Percentiles rank a stretch among this genome's conserved stretches.
Evolutionary conservation across 2,888 invertebrate species (phyloP).

Genomic region (Invenusta paracnida): DNA sequence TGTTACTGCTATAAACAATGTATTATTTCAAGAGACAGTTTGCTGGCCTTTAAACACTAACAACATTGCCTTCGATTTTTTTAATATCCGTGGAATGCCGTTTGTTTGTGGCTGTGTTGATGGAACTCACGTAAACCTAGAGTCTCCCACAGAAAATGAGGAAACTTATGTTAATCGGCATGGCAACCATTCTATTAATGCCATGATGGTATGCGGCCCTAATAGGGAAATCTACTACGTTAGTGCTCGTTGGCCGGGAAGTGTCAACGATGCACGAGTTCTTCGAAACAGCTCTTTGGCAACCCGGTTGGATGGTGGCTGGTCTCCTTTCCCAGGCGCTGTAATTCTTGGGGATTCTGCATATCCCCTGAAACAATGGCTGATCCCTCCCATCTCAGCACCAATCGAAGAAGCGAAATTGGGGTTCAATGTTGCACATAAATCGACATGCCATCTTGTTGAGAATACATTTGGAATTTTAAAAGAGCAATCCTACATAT

Average conservation of each 20-base stretch:
- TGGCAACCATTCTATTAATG: neutral
- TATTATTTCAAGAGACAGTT: neutral
- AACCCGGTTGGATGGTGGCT: neutral
- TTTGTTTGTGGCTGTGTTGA: neutral
- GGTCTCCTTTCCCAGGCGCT: conserved; percentile 39
- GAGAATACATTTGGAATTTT: neutral
- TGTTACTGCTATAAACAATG: neutral
- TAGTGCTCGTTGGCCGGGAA: conserved; percentile 41
- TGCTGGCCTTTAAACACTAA: neutral
- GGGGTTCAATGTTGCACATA: neutral
- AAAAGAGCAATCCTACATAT: neutral
- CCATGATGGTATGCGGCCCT: neutral
- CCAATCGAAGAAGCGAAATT: neutral
- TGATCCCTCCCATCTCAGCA: neutral
- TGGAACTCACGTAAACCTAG: neutral
- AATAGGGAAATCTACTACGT: neutral
- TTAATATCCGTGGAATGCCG: neutral
- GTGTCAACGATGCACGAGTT: conserved; percentile 42
- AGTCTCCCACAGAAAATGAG: neutral
- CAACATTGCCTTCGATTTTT: neutral
- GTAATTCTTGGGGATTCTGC: neutral
- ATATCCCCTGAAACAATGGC: neutral
- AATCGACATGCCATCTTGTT: neutral
- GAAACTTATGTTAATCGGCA: neutral
- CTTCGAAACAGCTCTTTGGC: conserved; percentile 32